These are phyloP conservation scores for Tridacna gigas DNA, from an alignment of 2,888 invertebrate genomes.

Conservation along the genomic window DNA sequence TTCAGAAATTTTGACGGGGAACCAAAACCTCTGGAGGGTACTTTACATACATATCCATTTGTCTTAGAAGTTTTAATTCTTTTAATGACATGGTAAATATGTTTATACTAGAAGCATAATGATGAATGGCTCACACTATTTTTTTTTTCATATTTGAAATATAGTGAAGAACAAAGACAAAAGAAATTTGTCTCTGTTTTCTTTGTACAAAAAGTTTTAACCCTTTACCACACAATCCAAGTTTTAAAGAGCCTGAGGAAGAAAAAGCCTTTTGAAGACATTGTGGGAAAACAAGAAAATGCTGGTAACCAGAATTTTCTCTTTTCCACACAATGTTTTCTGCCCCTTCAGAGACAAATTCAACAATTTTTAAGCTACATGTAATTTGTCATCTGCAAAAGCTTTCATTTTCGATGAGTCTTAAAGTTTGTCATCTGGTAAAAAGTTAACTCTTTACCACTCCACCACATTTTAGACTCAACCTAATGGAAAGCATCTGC, in stretches of 20 bases:
- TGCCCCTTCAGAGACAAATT: background rate
- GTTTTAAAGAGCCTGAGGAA: background rate
- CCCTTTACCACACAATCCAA: background rate
- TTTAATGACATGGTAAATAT: constrained; percentile 45
- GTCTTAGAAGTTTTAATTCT: constrained; percentile 49
- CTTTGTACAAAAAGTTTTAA: background rate
- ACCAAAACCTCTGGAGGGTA: constrained; percentile 33
- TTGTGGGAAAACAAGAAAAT: background rate
- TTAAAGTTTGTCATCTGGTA: too few relatives aligned
- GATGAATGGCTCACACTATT: constrained; percentile 15
- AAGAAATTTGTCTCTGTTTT: background rate
- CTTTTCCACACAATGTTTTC: background rate
- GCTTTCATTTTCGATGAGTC: too few relatives aligned
- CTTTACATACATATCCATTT: constrained; percentile 54
- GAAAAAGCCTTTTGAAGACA: background rate
- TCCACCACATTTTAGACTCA: too few relatives aligned
- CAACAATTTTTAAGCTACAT: too few relatives aligned
- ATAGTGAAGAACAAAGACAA: background rate
- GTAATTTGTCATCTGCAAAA: too few relatives aligned
- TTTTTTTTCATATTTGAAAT: constrained; percentile 12
- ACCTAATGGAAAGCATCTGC: too few relatives aligned
- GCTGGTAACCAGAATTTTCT: background rate
- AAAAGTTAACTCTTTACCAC: too few relatives aligned
- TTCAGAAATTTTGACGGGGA: constrained; percentile 31
- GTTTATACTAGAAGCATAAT: constrained; percentile 15